Percentiles rank a stretch among this genome's conserved stretches.
Evolutionary conservation across 2,113 vertebrate genomes (phyloP).

Genomic region (Regulus satrapa): DNA sequence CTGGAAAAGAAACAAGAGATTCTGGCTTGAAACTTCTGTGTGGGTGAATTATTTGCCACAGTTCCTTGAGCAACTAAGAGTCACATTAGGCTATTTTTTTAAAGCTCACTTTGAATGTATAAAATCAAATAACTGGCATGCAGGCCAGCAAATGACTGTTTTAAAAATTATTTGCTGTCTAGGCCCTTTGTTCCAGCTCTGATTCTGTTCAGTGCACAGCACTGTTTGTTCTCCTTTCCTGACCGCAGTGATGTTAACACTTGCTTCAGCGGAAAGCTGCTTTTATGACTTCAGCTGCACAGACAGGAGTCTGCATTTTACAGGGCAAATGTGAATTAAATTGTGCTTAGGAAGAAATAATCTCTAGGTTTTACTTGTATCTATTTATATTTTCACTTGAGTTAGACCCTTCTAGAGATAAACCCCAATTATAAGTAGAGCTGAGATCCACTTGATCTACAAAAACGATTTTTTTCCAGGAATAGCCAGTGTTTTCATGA

Average conservation of each 20-base stretch:
- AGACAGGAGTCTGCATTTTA: not conserved
- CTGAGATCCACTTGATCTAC: not conserved
- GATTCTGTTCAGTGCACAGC: slow-evolving; percentile 17
- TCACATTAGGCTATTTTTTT: not conserved
- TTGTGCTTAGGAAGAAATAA: not conserved
- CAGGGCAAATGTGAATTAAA: not conserved
- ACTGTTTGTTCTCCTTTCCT: slow-evolving; percentile 27
- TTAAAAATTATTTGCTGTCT: slow-evolving; percentile 12
- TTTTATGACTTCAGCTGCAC: not conserved
- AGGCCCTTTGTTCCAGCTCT: not conserved
- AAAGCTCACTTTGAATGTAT: not conserved
- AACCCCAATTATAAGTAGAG: not conserved
- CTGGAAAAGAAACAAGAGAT: not conserved
- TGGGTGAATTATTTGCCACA: slow-evolving; percentile 7
- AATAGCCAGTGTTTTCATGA: not conserved
- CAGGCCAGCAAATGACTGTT: not conserved
- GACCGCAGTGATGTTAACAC: not conserved
- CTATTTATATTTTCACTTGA: not conserved
- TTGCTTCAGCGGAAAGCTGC: not conserved
- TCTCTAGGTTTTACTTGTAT: not conserved
- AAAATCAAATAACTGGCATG: not conserved
- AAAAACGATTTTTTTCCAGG: not conserved
- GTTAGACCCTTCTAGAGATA: not conserved
- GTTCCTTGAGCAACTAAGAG: not conserved
- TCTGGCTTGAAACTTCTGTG: not conserved